phyloP scores from a whole-genome alignment of 2,797 vertebrate species.

The Protonibea diacanthus region DNA sequence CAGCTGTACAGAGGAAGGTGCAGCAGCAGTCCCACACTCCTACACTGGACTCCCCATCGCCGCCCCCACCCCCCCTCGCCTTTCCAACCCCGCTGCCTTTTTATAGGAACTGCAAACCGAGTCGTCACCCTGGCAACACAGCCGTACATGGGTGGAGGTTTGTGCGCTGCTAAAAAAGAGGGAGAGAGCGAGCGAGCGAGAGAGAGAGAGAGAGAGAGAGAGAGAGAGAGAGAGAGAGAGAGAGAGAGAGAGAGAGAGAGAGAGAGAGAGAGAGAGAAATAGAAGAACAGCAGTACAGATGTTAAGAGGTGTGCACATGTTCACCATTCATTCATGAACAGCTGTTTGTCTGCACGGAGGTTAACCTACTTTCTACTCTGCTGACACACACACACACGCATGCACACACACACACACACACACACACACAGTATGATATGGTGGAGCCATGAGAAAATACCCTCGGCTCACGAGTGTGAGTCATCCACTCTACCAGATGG shows the following conservation, averaged over 20 bases:
- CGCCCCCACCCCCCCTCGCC: neutral
- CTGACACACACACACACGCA: slow-evolving; percentile 5
- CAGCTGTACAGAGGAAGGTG: neutral
- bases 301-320: slow-evolving; percentile 11
- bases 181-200: neutral
- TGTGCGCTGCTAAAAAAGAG: slow-evolving; percentile 8
- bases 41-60: slow-evolving; percentile 16
- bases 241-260: neutral
- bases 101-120: slow-evolving; percentile 72
- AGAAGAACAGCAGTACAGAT: neutral
- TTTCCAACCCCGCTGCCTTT: slow-evolving; percentile 56
- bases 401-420: neutral
- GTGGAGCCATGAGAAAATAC: slow-evolving; percentile 58
- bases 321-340: neutral
- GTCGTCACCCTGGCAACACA: slow-evolving; percentile 76
- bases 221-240: neutral
- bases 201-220: neutral
- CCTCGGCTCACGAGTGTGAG: slow-evolving; percentile 44
- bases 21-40: neutral
- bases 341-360: slow-evolving; percentile 11
- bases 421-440: neutral
- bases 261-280: neutral
- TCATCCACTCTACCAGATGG: slow-evolving; percentile 62
- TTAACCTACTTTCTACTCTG: neutral
- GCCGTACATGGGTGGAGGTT: slow-evolving; percentile 60